Evolutionary conservation across 2,888 invertebrate species (phyloP).

Genomic region (Camponotus fellah): DNA sequence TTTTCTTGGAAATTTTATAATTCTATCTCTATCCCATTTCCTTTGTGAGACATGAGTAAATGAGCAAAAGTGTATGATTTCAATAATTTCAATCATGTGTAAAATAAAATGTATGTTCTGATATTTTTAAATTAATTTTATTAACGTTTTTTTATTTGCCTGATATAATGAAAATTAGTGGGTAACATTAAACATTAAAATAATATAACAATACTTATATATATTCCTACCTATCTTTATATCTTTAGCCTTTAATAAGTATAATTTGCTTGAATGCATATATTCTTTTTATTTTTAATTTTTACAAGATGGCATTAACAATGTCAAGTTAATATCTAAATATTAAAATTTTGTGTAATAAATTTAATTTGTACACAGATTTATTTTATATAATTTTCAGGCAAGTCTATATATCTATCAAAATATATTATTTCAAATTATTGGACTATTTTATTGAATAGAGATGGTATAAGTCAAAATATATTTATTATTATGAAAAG

Average conservation of each 20-base stretch:
- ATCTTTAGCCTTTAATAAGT: background rate
- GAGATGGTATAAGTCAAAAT: conserved; percentile 12
- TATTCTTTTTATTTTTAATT: background rate
- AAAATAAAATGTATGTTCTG: background rate
- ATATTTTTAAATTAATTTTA: background rate
- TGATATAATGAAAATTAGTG: background rate
- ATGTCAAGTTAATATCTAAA: background rate
- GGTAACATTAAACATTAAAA: background rate
- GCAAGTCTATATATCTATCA: conserved; percentile 42
- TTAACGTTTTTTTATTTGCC: background rate
- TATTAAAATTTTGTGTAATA: background rate
- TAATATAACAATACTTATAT: background rate
- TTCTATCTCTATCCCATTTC: conserved; percentile 64
- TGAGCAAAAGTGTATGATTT: background rate
- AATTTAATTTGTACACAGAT: background rate
- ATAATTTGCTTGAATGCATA: background rate
- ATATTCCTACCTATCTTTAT: background rate
- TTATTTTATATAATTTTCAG: conserved; percentile 57
- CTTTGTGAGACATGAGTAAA: conserved; percentile 9
- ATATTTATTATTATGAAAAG: conserved; percentile 23
- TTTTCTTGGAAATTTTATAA: conserved; percentile 17
- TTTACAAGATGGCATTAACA: background rate
- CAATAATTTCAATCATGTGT: background rate
- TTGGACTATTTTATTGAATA: conserved; percentile 28
- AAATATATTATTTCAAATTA: conserved; percentile 36